A percentile compares a stretch with the other conserved stretches of the same genome.
phyloP scores from a whole-genome alignment of 2,888 invertebrate genomes.

The Liposcelis brunnea region DNA sequence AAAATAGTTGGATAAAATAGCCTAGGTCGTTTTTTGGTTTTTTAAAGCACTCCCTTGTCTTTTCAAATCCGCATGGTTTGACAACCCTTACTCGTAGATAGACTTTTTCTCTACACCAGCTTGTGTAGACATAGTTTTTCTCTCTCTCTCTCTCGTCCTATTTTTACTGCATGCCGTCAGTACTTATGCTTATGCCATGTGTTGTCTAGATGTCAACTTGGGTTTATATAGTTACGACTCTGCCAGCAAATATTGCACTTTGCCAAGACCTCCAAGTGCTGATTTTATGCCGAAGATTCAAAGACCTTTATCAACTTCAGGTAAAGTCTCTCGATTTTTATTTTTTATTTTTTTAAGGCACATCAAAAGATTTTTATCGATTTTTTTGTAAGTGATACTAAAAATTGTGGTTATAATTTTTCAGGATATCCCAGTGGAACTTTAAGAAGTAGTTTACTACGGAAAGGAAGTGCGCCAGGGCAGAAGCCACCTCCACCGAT shows the following conservation, averaged over 20 bases:
- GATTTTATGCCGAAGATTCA: too few species aligned
- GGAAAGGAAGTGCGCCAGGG: slow-evolving; percentile 21
- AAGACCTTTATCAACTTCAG: too few species aligned
- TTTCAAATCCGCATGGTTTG: too few species aligned
- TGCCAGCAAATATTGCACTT: slow-evolving; percentile 37
- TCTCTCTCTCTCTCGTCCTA: slow-evolving; percentile 16
- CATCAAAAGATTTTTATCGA: slow-evolving; percentile 12
- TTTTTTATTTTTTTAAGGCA: slow-evolving; percentile 12
- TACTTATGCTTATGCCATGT: slow-evolving; percentile 14
- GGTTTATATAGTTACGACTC: slow-evolving; percentile 26
- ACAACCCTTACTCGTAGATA: slow-evolving; percentile 18
- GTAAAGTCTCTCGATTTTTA: slow-evolving; percentile 12
- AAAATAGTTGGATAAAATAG: too few species aligned
- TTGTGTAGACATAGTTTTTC: slow-evolving; percentile 23
- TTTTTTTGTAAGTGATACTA: slow-evolving; percentile 10
- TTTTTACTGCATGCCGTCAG: slow-evolving; percentile 17
- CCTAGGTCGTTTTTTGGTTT: too few species aligned
- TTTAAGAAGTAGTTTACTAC: slow-evolving; percentile 11
- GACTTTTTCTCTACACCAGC: slow-evolving; percentile 17
- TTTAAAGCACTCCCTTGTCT: too few species aligned
- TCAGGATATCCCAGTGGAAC: slow-evolving; percentile 11
- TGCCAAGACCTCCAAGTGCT: slow-evolving; percentile 24
- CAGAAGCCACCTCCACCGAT: slow-evolving; percentile 60
- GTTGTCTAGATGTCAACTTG: slow-evolving; percentile 21
- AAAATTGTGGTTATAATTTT: slow-evolving; percentile 5